phyloP scores from a whole-genome alignment of 2,888 invertebrate species.

The Chalcosyrphus nemorum region DNA sequence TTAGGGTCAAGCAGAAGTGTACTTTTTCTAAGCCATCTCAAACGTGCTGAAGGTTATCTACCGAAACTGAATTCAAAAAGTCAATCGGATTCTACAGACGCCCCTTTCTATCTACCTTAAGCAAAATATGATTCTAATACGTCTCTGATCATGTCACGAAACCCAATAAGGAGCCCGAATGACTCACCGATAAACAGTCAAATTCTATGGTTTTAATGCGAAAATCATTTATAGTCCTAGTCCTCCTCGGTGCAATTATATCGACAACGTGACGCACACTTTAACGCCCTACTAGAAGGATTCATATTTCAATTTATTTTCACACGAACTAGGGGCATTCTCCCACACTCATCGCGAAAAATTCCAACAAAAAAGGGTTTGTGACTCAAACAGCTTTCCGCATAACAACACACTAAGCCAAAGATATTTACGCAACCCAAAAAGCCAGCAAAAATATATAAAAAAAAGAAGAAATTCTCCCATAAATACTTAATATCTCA shows the following conservation, averaged over 20 bases:
- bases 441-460: not conserved
- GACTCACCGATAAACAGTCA: too few species aligned
- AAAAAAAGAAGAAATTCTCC: constrained; percentile 38
- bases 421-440: constrained; percentile 8
- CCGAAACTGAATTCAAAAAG: too few species aligned
- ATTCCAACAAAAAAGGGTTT: constrained; percentile 2
- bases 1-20: too few species aligned
- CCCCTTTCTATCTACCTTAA: too few species aligned
- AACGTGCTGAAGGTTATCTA: too few species aligned
- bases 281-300: not conserved
- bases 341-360: not conserved
- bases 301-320: constrained; percentile 14
- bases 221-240: too few species aligned
- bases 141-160: too few species aligned
- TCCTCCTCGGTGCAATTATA: constrained; percentile 17
- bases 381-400: constrained; percentile 1
- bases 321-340: not conserved
- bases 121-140: too few species aligned
- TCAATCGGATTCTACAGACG: too few species aligned
- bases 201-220: too few species aligned
- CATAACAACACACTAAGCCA: constrained; percentile 7
- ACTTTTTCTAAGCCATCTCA: too few species aligned
- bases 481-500: constrained; percentile 72
- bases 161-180: too few species aligned
- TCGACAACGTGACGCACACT: constrained; percentile 18